Evolutionary conservation across 1,140 invertebrate genomes (phyloP), one percentile per base, ranked within the genome.

Genomic region (Eriosoma lanigerum): DNA sequence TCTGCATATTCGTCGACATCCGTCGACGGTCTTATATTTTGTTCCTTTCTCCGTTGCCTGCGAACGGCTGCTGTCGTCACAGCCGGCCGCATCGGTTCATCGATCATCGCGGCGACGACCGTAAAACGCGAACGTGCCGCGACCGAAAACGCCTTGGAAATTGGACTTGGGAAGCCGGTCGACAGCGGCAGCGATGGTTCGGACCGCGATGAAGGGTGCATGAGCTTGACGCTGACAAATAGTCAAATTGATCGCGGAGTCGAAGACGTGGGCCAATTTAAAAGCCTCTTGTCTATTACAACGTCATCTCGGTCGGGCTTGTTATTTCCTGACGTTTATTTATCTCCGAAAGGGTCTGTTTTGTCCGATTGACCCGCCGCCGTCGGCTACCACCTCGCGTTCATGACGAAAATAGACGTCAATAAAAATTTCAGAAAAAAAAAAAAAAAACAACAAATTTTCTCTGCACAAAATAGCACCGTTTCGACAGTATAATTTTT

Each of bases 211-310:
- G n/a, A 64, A 48, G 66, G 15, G 66, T 13, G 32, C n/a, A n/a
- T n/a, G 75, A 78, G 24, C 29, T 38, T 62, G 75, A 78, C 75
- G 56, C 56, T 78, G 75, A 78, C 75, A 78, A 78, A 78, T 78
- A 78, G 75, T 78, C 56, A 60, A 62, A 78, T 60, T 46, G 75
- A 78, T 78, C 56, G 56, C 56, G 56, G 56, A 62, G 5, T 44
- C 46, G 68, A 46, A 46, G 52, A 76, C 54, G 50, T 58, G 72
- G 26, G 50, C 56, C 75, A 62, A 78, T 78, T 78, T 78, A 48
- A 46, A 46, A 78, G 46, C 75, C 75, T 60, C 56, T 78, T 56
- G 72, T 75, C 52, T 13, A 24, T 75, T 56, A 58, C 54, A 1
- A 1, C 52, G 13, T 13, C 15, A 4, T 13, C 29, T 17, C 72